phyloP scores from a whole-genome alignment of 2,888 invertebrate genomes.

The Trachelus tabidus region DNA sequence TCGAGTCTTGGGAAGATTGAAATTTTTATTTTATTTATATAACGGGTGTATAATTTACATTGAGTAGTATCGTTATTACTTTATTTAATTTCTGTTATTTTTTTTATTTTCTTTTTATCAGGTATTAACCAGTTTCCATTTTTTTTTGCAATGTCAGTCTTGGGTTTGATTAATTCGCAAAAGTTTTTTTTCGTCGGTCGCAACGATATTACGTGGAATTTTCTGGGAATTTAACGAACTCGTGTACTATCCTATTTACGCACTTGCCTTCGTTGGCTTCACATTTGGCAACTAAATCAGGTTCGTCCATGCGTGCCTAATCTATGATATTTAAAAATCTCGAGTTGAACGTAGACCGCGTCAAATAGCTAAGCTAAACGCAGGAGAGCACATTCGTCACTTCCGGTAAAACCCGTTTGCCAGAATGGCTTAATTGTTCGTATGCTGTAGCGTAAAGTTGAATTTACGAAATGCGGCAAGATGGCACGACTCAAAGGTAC shows the following conservation, averaged over 20 bases:
- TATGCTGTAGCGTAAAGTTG: not conserved
- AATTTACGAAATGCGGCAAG: not conserved
- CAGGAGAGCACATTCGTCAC: not conserved
- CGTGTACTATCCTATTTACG: not conserved
- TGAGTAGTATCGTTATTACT: no score
- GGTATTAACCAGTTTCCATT: not conserved
- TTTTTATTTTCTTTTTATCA: not conserved
- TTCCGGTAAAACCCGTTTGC: constrained; percentile 2
- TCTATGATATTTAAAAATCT: not conserved
- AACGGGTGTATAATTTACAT: no score
- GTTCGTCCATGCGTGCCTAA: not conserved
- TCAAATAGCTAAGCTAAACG: not conserved
- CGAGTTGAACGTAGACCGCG: not conserved
- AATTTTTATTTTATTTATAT: no score
- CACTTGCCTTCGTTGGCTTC: not conserved
- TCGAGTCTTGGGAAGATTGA: no score
- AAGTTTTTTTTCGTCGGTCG: not conserved
- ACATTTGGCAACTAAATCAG: not conserved
- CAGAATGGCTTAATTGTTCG: not conserved
- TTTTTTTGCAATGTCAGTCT: not conserved
- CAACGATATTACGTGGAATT: not conserved
- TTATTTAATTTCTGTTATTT: no score
- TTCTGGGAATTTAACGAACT: no score
- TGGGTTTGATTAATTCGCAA: not conserved
- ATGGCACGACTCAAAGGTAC: not conserved